Percentiles rank a stretch among this genome's conserved stretches.
Conservation (phyloP, 2,113 vertebrate genomes). For the Catharus fuscescens region DNA sequence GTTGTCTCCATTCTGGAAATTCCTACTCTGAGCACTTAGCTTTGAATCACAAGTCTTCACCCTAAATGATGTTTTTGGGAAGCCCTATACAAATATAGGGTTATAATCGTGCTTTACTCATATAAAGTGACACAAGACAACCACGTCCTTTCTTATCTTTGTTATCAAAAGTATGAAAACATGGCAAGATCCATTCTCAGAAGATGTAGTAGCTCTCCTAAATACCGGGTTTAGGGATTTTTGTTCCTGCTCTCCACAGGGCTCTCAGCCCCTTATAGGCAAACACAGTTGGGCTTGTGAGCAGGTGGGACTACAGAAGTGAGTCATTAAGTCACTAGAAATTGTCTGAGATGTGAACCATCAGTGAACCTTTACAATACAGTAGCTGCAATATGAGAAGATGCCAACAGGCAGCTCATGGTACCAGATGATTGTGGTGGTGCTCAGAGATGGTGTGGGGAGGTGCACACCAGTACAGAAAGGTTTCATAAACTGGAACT, state of each 20-base stretch:
- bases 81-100: background rate
- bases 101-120: background rate
- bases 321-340: background rate
- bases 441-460: background rate
- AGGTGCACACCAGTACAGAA: background rate
- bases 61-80: background rate
- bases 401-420: background rate
- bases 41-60: background rate
- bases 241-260: background rate
- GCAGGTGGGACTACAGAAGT: background rate
- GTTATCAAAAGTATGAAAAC: background rate
- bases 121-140: background rate
- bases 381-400: rapidly evolving
- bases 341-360: background rate
- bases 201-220: background rate
- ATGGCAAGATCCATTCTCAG: background rate
- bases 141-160: background rate
- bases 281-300: background rate
- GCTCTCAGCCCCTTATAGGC: background rate
- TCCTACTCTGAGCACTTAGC: background rate
- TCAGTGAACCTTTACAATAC: background rate
- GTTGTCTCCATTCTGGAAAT: background rate
- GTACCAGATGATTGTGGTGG: background rate
- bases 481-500: background rate
- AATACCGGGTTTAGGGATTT: background rate